Base-by-base conservation (phyloP, 35 echinoderm and acorn worm species). In the Holothuria glaberrima region DNA sequence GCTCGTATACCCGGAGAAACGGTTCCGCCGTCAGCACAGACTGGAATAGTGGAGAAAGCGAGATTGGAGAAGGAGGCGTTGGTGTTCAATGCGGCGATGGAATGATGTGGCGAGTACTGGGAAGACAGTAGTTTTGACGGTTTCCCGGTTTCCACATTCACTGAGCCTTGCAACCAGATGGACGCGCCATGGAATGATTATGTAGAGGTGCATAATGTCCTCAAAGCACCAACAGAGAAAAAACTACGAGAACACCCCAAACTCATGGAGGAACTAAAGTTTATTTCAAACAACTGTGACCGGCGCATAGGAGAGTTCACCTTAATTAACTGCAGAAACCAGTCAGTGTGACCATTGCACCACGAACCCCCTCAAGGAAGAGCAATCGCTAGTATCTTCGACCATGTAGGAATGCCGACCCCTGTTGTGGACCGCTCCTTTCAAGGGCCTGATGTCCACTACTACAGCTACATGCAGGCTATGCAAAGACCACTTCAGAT, bases 341-440 rank as follows among this genome's bases (percentile, higher is more conserved):
- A 5, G 41, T 34, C 79, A n/a, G 0, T 83, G 79, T 59, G 46
- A 83, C 1, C 79, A 59, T 57, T 82, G 77, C 48, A n/a, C 36
- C 19, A 9, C 4, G 9, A 44, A 82, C 4, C 12, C 77, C 21
- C 48, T 19, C 34, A 20, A 24, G 48, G 36, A 5, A 13, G 45
- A 24, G 38, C 77, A n/a, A 5, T 18, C 3, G 48, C 12, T 4
- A n/a, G 1, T 4, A 19, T 82, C 12, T 7, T 25, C 17, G 7
- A 41, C 36, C 36, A 41, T 41, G 7, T 41, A 7, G 36, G 7
- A 41, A 41, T 41, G 36, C 36, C 36, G 7, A 7, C 2, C 36
- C 36, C 36, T 41, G 36, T 41, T 41, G 36, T 41, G 36, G 36
- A 41, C 36, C 36, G 7, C 36, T 41, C 36, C 7, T 41, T 41